Evolutionary conservation across 2,797 vertebrate genomes (phyloP), one percentile per base, ranked within the genome.

Genomic region (Peromyscus eremicus): DNA sequence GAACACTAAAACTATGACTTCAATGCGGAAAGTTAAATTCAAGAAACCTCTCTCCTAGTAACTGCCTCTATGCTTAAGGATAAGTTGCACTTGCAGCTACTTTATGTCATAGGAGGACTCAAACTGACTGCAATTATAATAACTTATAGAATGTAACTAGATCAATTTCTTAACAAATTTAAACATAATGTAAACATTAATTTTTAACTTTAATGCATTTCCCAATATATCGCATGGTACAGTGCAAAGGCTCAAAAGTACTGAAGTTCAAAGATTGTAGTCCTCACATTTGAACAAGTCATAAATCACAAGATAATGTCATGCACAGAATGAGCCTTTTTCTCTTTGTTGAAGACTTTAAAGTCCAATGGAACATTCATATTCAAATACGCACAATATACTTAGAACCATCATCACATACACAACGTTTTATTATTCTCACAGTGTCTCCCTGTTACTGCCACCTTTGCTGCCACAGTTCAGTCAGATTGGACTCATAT

Each of bases 391-490:
- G 70, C 6, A n/a, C 57, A 91, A 73, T 13, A 10, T 34, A 64
- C 49, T 85, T 25, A 34, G 12, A 32, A 29, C 1, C 40, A 89
- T 64, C 66, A 66, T 77, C 29, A n/a, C 0, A 19, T 17, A 16
- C 6, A 95, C 49, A 60, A 80, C 62, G 86, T 82, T 89, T 82
- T 84, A 89, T 76, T 92, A 96, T 87, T 17, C 11, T 70, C 25
- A 85, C 27, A 92, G 0, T 3, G 43, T 66, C 76, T 88, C 16
- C 62, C 37, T 92, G 2, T 89, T 76, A 64, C 11, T 80, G 73
- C 34, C 14, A 46, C 37, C 19, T 89, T 80, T n/a, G 23, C 27
- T 92, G 14, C n/a, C 32, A 52, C 62, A 70, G 25, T 93, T 87
- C 25, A 10, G 32, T 13, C 29, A 19, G 40, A 29, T 73, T 73